A percentile compares a stretch with the other conserved stretches of the same genome.
Conservation (phyloP, 2,113 vertebrate species). For the Mastomys natalensis region DNA sequence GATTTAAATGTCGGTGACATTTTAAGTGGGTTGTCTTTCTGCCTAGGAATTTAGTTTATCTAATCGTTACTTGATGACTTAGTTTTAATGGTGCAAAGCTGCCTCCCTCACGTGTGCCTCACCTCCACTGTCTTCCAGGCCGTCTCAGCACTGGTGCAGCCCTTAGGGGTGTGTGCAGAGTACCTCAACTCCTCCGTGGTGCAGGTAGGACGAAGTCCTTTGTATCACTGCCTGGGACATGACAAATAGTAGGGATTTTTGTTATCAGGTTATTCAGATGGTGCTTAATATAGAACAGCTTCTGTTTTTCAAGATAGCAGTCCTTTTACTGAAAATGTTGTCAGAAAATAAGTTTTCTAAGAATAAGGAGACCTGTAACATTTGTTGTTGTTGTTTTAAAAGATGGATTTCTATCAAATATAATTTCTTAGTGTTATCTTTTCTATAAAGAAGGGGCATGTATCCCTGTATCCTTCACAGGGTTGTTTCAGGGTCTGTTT, state of each 20-base stretch:
- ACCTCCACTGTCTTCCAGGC: conserved; percentile 86
- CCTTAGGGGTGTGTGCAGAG: conserved; percentile 96
- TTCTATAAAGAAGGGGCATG: neutral
- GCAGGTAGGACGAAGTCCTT: conserved; percentile 90
- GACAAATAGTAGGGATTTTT: neutral
- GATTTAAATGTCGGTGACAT: conserved; percentile 45
- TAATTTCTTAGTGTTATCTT: neutral
- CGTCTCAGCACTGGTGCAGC: conserved; percentile 96
- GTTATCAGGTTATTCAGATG: neutral
- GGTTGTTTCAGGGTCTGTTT: neutral
- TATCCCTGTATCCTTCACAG: neutral
- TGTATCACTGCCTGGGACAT: neutral
- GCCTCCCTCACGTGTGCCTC: neutral
- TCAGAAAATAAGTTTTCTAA: conserved; percentile 42
- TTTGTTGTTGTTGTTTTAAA: neutral
- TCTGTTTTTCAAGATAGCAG: neutral
- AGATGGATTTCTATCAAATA: conserved; percentile 39
- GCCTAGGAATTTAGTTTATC: neutral
- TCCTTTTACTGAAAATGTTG: conserved; percentile 13
- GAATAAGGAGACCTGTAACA: neutral
- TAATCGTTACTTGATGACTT: conserved; percentile 36
- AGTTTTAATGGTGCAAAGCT: neutral
- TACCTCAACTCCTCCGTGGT: conserved; percentile 97
- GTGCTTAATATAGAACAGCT: neutral
- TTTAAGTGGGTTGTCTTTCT: conserved; percentile 1